Evolutionary conservation across 2,888 invertebrate species (phyloP), one percentile per base, ranked within the genome.

Genomic region (Panzeria rudis): DNA sequence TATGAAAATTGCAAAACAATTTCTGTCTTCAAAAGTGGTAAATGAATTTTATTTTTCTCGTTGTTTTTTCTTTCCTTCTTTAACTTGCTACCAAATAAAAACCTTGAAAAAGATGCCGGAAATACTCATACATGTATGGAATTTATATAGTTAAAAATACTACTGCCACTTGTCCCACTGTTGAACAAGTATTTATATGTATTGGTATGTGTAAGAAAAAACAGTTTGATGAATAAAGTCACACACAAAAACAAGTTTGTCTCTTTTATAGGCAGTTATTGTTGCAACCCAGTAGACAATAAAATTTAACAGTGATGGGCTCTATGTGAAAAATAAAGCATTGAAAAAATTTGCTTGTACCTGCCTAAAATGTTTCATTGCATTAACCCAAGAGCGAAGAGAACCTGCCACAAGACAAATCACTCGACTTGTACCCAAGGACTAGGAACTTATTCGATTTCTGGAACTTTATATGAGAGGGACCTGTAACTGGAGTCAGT

Each of bases 1-100:
- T 79, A 79, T 79, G 75, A 79, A 85, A 85, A 79, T 85, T 82
- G 78, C 66, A 75, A 85, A 85, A 82, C 85, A 85, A 85, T 85
- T 85, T 82, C 59, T 71, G 64, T 82, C 81, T 82, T 81, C 47
- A 20, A 82, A 85, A 82, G 78, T 82, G 75, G 75, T 79, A 82
- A 85, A 85, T 85, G 85, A 78, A 71, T 80, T 80, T 77, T 66
- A 62, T 66, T 75, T 72, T 68, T 64, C 11, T 59, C 32, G 25
- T 72, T 4, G 20, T 20, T 66, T 15, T 38, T 54, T 47, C 1
- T 20, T 20, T 66, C 23, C 50, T 76, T 35, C 47, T 56, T 64
- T 17, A 66, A 61, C 29, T 41, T 72, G 3, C 23, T 64, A 25
- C 11, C 15, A 62, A 72, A 64, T 13, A 29, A 66, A 66, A 61